These are phyloP conservation scores for Tolypeutes matacus DNA, from an alignment of 2,797 vertebrate species.

Conservation along the genomic window DNA sequence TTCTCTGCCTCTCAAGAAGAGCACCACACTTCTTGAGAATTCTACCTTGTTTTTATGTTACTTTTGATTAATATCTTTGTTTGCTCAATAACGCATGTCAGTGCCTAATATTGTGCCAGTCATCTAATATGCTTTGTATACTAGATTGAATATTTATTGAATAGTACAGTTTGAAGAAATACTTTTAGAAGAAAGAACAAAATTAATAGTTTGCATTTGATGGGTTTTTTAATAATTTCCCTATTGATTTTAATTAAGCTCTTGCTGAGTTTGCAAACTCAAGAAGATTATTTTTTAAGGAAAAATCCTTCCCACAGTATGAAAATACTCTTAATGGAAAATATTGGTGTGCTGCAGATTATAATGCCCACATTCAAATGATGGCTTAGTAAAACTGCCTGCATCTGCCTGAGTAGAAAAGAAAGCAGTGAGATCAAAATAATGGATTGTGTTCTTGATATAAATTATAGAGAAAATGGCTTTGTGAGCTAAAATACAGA, in stretches of 20 bases:
- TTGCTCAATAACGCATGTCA: not conserved
- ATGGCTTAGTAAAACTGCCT: conserved; percentile 50
- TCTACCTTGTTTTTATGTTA: not conserved
- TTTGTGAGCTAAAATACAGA: not conserved
- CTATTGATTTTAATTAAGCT: conserved; percentile 77
- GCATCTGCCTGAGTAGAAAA: not conserved
- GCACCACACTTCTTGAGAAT: rapidly evolving
- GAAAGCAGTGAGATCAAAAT: conserved; percentile 47
- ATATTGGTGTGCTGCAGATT: conserved; percentile 49
- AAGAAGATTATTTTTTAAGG: conserved; percentile 25
- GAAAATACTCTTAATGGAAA: conserved; percentile 49
- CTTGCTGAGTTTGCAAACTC: conserved; percentile 69
- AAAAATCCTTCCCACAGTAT: conserved; percentile 20
- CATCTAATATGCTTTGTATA: not conserved
- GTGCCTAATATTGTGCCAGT: not conserved
- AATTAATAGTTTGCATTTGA: conserved; percentile 68
- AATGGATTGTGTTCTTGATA: conserved; percentile 8
- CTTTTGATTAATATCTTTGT: not conserved
- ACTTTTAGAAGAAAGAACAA: not conserved
- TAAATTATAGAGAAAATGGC: not conserved
- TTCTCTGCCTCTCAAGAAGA: not conserved
- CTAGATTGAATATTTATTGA: not conserved
- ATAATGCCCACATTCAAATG: conserved; percentile 20
- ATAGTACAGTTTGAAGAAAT: not conserved
- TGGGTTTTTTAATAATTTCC: conserved; percentile 17